Base-by-base conservation (phyloP, 37 sponge, comb jelly and placozoan species). In the Axinella damicornis region DNA sequence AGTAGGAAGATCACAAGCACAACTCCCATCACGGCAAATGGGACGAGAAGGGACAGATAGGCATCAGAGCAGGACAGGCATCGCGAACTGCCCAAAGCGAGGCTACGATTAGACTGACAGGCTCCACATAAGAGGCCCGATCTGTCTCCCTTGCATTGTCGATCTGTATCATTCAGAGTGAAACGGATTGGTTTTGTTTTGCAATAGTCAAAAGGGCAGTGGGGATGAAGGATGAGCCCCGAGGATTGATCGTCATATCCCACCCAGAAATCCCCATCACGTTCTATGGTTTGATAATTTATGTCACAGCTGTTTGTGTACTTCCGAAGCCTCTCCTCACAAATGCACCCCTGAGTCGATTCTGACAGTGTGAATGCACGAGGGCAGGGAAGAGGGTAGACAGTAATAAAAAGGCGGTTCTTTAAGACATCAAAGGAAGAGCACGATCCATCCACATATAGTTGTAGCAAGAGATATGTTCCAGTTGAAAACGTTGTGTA, bases 251-350 rank as follows among this genome's bases (percentile, higher is more conserved):
- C 11, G 62, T 61, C 62, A 61, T 61, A 61, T 61, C 62, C 62
- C 25, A 61, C 62, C 62, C 62, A 61, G 25, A 61, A 61, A 25
- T 61, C 62, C 11, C 62, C 62, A 61, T 61, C 62, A 11, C 25
- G 62, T 25, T 27, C 25, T 61, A 61, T 61, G 62, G 62, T 61
- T 61, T 61, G 62, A 14, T 61, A 5, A 11, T 61, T 61, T 27
- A 61, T 61, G 13, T 61, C 62, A 11, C 62, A 61, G 11, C 62
- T 61, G 62, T 61, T 61, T 22, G 62, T 61, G 62, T 61, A 61
- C 62, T 61, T 61, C 11, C 11, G 62, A 5, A 61, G 62, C 62
- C 62, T 2, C 13, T 61, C 5, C 25, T 61, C 62, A 61, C 62
- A 61, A 61, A 61, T 11, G 62, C 62, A 61, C 5, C 25, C 25